Conservation (phyloP, 2,797 vertebrate species). For the Acropternis orthonyx region DNA sequence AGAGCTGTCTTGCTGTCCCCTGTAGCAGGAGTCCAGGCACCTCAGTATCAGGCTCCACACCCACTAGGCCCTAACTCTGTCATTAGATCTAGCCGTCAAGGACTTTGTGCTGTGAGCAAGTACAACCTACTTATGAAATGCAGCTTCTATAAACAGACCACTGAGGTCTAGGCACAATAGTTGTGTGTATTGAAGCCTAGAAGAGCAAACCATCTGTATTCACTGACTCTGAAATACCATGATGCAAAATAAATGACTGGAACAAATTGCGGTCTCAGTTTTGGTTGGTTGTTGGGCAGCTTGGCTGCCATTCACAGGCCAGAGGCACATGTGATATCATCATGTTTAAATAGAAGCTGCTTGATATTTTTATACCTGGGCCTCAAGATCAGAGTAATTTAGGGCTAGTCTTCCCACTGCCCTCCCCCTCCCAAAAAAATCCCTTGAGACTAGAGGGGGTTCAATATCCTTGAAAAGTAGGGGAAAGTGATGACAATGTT, state of each 20-base stretch:
- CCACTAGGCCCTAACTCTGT: slow-evolving; percentile 56
- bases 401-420: neutral
- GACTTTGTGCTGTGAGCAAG: slow-evolving; percentile 57
- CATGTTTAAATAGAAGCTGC: neutral
- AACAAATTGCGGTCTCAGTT: neutral
- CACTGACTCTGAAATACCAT: slow-evolving; percentile 44
- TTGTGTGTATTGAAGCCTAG: slow-evolving; percentile 47
- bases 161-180: slow-evolving; percentile 58
- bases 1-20: slow-evolving; percentile 46
- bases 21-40: slow-evolving; percentile 58
- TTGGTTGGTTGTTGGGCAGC: neutral
- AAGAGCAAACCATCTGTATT: slow-evolving; percentile 53
- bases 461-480: neutral
- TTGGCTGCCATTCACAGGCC: neutral
- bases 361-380: neutral
- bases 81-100: slow-evolving; percentile 63
- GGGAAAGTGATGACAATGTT: neutral
- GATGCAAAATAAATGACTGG: slow-evolving; percentile 58
- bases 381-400: neutral
- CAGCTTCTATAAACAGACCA: slow-evolving; percentile 50
- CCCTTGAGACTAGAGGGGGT: fast-evolving
- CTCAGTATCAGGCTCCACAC: neutral
- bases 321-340: neutral
- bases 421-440: fast-evolving
- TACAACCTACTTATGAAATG: slow-evolving; percentile 50